Evolutionary conservation across 2,113 vertebrate species (phyloP), one percentile per base, ranked within the genome.

Genomic region (Alligator mississippiensis): DNA sequence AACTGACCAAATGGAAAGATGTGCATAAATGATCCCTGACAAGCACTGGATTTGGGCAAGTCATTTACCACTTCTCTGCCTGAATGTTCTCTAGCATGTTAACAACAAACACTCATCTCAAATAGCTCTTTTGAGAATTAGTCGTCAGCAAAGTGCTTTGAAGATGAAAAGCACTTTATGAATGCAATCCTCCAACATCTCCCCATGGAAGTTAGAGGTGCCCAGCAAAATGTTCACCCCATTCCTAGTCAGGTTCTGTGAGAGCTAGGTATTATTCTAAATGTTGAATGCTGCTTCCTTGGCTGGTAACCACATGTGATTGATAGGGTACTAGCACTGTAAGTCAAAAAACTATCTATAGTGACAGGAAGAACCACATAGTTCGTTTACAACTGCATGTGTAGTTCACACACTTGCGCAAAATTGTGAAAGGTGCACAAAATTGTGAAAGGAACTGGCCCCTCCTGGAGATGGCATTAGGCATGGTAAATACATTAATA

Each of bases 251-350:
- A 82, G 88, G 34, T 47, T 90, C 77, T 93, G 19, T n/a, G 55
- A 78, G 66, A 93, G 95, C 93, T 96, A 95, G 94, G 93, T 94
- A 96, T 94, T 96, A 97, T 28, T 90, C 94, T 86, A 94, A 93
- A 96, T 15, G 34, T 92, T 87, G 93, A 92, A 90, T 21, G 22
- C 87, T 25, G 25, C 60, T 80, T 61, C 47, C 17, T 24, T 60
- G 92, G 78, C 78, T 92, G 85, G 83, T 94, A 95, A 92, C 92
- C 72, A 94, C 95, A 74, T 15, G 22, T 74, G 70, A 22, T 38
- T 22, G 34, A 25, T 74, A 47, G 34, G 21, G 19, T 25, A 24
- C 24, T 74, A 74, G 34, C 24, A 19, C 38, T 25, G 55, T 5
- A 77, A 0, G 91, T 70, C 18, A 19, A 28, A 84, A 61, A 80